A percentile compares a stretch with the other conserved stretches of the same genome.
phyloP scores from a whole-genome alignment of 2,113 vertebrate species.

The Corynorhinus townsendii region DNA sequence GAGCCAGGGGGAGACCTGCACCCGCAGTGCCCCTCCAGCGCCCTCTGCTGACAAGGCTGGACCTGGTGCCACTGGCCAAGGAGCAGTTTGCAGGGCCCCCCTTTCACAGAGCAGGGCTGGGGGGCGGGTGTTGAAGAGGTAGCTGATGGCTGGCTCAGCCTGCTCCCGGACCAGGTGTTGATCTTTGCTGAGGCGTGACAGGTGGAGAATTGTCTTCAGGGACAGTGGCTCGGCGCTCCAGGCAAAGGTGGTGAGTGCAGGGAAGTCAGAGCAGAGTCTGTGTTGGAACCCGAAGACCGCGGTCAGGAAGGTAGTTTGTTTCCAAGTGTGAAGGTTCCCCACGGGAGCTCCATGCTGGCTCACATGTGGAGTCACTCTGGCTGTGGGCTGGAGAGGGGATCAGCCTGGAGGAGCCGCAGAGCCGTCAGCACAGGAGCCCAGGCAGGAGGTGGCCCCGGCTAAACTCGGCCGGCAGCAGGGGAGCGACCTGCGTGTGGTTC shows the following conservation, averaged over 20 bases:
- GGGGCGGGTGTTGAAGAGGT: not conserved
- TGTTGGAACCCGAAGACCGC: not conserved
- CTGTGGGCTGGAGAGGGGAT: not conserved
- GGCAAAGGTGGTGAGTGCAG: not conserved
- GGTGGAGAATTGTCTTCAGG: not conserved
- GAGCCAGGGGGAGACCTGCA: not conserved
- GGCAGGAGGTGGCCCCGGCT: not conserved
- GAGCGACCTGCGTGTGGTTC: accelerated
- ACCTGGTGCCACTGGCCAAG: not conserved
- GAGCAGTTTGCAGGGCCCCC: not conserved
- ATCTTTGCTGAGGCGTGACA: not conserved
- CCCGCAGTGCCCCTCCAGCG: not conserved
- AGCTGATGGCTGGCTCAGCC: not conserved
- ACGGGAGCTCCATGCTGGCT: accelerated
- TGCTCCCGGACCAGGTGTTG: not conserved
- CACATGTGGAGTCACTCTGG: not conserved
- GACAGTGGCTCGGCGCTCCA: accelerated
- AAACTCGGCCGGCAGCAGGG: not conserved
- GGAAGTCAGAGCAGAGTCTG: not conserved
- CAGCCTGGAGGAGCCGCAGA: not conserved
- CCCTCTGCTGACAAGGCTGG: not conserved
- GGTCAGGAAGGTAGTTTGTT: not conserved
- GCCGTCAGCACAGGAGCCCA: accelerated
- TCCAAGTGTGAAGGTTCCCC: not conserved
- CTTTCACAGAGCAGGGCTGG: not conserved